Percentiles rank a stretch among this genome's conserved stretches.
Evolutionary conservation across 2,113 vertebrate species (phyloP).

Genomic region (Octodon degus): DNA sequence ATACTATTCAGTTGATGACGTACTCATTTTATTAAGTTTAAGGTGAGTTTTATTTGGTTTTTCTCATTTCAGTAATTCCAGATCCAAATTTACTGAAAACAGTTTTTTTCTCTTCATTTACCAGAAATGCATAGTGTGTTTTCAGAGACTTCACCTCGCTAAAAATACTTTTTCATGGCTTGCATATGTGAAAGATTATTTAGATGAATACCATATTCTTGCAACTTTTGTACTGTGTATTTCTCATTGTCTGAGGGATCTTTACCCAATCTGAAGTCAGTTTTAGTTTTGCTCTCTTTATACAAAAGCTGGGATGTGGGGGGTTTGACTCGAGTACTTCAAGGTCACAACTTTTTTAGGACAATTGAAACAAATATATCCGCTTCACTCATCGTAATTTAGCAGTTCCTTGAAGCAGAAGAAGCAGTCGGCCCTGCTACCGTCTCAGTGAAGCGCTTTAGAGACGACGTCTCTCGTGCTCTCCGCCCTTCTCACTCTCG

Average conservation of each 20-base stretch:
- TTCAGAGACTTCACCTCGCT: background rate
- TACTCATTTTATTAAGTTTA: background rate
- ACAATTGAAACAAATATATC: background rate
- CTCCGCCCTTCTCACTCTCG: background rate
- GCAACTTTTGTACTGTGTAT: background rate
- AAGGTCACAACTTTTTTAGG: background rate
- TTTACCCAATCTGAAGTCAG: background rate
- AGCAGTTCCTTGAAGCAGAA: background rate
- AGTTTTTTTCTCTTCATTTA: conserved; percentile 5
- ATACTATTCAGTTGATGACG: background rate
- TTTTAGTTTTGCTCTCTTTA: background rate
- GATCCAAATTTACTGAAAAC: background rate
- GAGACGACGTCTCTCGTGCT: background rate
- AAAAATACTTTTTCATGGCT: conserved; percentile 14
- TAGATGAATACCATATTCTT: background rate
- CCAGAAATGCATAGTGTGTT: background rate
- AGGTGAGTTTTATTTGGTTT: background rate
- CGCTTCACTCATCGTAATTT: background rate
- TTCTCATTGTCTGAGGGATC: background rate
- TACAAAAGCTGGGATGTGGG: background rate
- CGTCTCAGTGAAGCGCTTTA: background rate
- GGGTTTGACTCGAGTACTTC: background rate
- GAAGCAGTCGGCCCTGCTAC: background rate
- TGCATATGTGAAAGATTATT: conserved; percentile 8
- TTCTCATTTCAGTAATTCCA: conserved; percentile 30